These are phyloP conservation scores for Phalloptychus januarius DNA, from an alignment of 2,797 vertebrate genomes.

Conservation along the genomic window DNA sequence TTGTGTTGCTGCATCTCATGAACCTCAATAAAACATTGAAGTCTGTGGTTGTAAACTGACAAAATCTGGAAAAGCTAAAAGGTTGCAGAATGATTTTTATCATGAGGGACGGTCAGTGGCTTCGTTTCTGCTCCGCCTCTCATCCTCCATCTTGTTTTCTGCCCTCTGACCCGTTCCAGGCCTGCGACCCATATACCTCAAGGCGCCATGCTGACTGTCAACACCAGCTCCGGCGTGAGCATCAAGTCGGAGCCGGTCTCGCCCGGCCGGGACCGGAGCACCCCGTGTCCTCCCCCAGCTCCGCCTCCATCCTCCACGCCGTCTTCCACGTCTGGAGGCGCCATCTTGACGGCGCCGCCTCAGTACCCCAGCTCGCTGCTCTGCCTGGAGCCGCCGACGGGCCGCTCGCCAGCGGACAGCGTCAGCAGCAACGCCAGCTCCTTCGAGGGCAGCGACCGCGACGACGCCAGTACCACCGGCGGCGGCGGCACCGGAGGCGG, in stretches of 20 bases:
- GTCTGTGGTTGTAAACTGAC: background rate
- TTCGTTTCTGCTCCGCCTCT: constrained; percentile 17
- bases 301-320: constrained; percentile 55
- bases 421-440: constrained; percentile 95
- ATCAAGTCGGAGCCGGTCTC: constrained; percentile 97
- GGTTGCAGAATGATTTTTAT: background rate
- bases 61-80: background rate
- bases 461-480: constrained; percentile 68
- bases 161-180: constrained; percentile 66
- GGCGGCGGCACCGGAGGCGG: constrained; percentile 59
- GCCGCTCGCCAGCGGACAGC: constrained; percentile 90
- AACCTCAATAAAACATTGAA: background rate
- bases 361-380: constrained; percentile 84
- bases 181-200: constrained; percentile 90
- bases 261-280: constrained; percentile 91
- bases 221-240: constrained; percentile 91
- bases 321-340: constrained; percentile 57
- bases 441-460: constrained; percentile 89
- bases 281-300: constrained; percentile 81
- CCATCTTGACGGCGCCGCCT: constrained; percentile 67
- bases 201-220: constrained; percentile 91
- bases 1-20: background rate
- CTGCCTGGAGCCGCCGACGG: constrained; percentile 82
- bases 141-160: constrained; percentile 28
- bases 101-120: background rate